Evolutionary conservation across 2,888 invertebrate species (phyloP).

Genomic region (Isotomurus palustris): DNA sequence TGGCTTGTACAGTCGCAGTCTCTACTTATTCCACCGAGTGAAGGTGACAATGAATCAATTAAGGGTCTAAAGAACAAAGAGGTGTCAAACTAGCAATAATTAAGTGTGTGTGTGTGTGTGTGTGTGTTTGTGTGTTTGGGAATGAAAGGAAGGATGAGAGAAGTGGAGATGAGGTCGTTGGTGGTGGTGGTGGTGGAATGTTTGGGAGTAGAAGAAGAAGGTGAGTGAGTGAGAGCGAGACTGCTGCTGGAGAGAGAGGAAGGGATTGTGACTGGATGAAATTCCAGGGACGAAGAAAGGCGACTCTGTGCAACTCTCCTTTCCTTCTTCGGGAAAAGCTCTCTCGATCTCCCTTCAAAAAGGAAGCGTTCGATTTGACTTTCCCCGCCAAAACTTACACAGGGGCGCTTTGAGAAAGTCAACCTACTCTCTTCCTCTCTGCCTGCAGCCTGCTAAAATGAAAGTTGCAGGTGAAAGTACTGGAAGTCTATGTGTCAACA

Average conservation of each 20-base stretch:
- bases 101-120: too few relatives aligned
- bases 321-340: too few relatives aligned
- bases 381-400: too few relatives aligned
- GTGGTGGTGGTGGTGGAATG: neutral
- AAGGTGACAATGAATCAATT: neutral
- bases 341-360: too few relatives aligned
- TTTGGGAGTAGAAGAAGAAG: neutral
- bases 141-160: neutral
- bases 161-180: conserved; percentile 5
- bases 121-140: too few relatives aligned
- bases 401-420: too few relatives aligned
- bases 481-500: too few relatives aligned
- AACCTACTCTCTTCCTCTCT: too few relatives aligned
- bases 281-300: neutral
- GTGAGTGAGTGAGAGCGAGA: too few relatives aligned
- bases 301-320: neutral
- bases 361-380: too few relatives aligned
- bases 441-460: too few relatives aligned
- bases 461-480: too few relatives aligned
- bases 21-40: neutral
- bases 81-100: conserved; percentile 3
- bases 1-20: neutral
- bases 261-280: neutral
- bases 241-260: neutral
- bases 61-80: neutral